Base-by-base conservation (phyloP, 2,888 invertebrate genomes). In the Balanococcus diminutus region DNA sequence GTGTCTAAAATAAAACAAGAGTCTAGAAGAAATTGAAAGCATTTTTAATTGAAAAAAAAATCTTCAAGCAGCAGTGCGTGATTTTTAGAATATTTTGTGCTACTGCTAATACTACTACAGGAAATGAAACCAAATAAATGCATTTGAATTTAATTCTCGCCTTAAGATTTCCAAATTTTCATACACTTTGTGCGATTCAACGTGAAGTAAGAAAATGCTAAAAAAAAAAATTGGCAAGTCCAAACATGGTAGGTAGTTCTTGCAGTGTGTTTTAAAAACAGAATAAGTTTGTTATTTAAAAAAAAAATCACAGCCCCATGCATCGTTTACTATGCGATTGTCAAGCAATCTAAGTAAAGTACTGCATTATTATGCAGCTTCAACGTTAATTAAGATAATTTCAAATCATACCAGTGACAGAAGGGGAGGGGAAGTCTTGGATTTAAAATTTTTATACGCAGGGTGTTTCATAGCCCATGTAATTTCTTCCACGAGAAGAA, bases 221-320 rank as follows among this genome's bases (percentile, higher is more conserved):
- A 61, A 9, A 61, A 0, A 22, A 3, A 22, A 25, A 61, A 61
- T 2, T 25, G 11, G 3, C 28, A 67, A 5, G 28, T 67, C 3
- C 2, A 67, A 67, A 67, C 28, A 67, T 31, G 19, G n/a, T n/a
- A n/a, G n/a, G n/a, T n/a, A n/a, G 19, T 2, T 11, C 14, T 19
- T 19, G 28, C 67, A 67, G 2, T 28, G 11, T 25, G 61, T 22
- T 61, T 61, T 22, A 11, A 56, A 56, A 46, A 46, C 61, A n/a
- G 2, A 46, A 46, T 46, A 14, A 67, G 61, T 61, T 67, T 14
- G 11, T 28, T 2, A 67, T 67, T 67, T 67, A 36, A 79, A 11
- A 79, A 16, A 25, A 72, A 79, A 36, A 79, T 79, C 75, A 79
- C 75, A 79, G 75, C 75, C 75, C 36, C 9, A 36, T 79, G 75